A percentile compares a stretch with the other conserved stretches of the same genome.
phyloP scores from a whole-genome alignment of 2,797 vertebrate species.

The Pipistrellus pygmaeus region DNA sequence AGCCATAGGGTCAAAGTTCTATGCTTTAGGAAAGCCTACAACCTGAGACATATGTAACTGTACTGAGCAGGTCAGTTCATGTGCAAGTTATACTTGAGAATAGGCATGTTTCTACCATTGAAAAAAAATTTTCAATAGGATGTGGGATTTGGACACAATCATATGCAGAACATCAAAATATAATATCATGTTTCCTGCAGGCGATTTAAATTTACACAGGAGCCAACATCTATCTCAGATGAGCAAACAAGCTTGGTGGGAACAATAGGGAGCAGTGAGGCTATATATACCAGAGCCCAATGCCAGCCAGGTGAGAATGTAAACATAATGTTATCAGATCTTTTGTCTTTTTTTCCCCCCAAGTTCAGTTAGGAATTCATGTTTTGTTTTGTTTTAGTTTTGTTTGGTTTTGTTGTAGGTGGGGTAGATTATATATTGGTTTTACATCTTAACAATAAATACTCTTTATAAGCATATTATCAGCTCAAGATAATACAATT shows the following conservation, averaged over 20 bases:
- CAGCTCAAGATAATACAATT: neutral
- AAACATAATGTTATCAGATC: neutral
- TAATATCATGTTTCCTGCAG: neutral
- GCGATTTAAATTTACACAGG: neutral
- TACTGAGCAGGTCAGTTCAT: neutral
- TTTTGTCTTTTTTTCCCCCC: neutral
- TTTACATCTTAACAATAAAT: neutral
- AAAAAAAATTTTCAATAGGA: neutral
- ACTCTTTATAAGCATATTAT: neutral
- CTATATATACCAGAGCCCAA: neutral
- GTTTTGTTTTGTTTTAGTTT: neutral
- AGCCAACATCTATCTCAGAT: neutral
- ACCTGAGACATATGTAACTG: neutral
- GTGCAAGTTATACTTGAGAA: neutral
- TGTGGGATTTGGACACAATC: neutral
- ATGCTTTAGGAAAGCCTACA: conserved; percentile 1
- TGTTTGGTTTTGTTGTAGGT: neutral
- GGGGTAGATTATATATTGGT: neutral
- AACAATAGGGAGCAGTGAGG: neutral
- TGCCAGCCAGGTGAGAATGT: neutral
- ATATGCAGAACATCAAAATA: neutral
- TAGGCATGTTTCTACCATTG: neutral
- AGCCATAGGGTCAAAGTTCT: conserved; percentile 7
- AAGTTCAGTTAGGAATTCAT: neutral
- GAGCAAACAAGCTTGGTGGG: neutral